Percentiles rank a stretch among this genome's conserved stretches.
Conservation (phyloP, 2,888 invertebrate species). For the Phyto melanocephala region DNA sequence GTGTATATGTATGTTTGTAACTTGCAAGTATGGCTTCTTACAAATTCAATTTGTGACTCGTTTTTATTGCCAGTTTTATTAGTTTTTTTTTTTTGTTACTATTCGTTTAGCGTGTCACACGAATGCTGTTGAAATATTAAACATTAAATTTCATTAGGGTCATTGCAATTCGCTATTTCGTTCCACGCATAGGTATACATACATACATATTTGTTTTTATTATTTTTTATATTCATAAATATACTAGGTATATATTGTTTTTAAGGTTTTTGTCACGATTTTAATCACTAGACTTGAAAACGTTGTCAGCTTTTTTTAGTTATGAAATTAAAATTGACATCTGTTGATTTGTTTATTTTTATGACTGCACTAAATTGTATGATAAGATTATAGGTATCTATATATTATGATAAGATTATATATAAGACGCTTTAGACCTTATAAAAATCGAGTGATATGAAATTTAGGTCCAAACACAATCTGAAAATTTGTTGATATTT, state of each 20-base stretch:
- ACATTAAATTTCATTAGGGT: slow-evolving; percentile 38
- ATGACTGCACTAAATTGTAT: no score
- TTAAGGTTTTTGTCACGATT: neutral
- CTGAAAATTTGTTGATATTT: no score
- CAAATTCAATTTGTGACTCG: slow-evolving; percentile 45
- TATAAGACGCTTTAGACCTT: no score
- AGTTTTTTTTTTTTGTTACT: slow-evolving; percentile 21
- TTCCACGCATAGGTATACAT: neutral
- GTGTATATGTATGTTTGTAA: no score
- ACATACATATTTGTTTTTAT: neutral
- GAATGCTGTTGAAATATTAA: slow-evolving; percentile 46
- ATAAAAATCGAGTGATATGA: no score
- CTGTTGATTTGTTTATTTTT: neutral
- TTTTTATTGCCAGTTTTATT: slow-evolving; percentile 4
- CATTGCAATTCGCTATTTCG: slow-evolving; percentile 29
- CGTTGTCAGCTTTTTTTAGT: neutral
- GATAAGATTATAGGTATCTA: no score
- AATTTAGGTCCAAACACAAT: no score
- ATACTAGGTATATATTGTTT: neutral
- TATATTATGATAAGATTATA: no score
- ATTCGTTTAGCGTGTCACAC: slow-evolving; percentile 42
- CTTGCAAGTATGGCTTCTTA: slow-evolving; percentile 45
- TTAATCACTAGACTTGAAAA: neutral
- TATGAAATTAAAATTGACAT: neutral
- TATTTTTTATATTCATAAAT: neutral